phyloP scores from a whole-genome alignment of 2,797 vertebrate genomes.

The Falco cherrug region DNA sequence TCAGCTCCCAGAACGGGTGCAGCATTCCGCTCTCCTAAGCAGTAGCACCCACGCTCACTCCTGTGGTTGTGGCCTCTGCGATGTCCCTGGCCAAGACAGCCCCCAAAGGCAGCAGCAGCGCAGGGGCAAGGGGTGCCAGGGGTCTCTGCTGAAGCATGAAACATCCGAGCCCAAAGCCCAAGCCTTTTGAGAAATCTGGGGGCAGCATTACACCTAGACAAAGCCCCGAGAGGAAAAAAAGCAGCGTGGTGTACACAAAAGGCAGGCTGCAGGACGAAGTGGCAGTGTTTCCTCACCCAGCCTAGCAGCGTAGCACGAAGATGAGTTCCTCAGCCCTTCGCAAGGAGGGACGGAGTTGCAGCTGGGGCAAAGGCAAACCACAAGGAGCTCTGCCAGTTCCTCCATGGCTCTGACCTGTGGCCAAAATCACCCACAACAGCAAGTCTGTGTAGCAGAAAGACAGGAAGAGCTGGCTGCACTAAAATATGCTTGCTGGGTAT shows the following conservation, averaged over 20 bases:
- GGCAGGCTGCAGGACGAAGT: neutral
- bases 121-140: neutral
- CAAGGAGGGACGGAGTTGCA: rapidly evolving
- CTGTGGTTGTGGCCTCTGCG: too few species aligned
- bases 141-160: neutral
- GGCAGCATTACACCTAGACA: neutral
- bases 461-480: neutral
- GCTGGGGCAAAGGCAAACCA: neutral
- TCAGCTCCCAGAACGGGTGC: rapidly evolving
- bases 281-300: neutral
- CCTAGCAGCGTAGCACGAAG: neutral
- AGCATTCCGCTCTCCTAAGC: rapidly evolving
- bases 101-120: neutral
- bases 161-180: neutral
- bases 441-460: neutral
- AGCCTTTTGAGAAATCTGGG: neutral
- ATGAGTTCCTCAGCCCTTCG: neutral
- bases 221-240: neutral
- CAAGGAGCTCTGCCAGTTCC: neutral
- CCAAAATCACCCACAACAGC: neutral
- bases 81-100: too few species aligned
- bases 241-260: neutral
- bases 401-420: rapidly evolving
- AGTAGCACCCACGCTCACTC: rapidly evolving
- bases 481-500: too few species aligned